Percentiles rank a stretch among this genome's conserved stretches.
These are phyloP conservation scores for Gymnothorax javanicus DNA, from an alignment of 2,797 vertebrate species.

Conservation along the genomic window DNA sequence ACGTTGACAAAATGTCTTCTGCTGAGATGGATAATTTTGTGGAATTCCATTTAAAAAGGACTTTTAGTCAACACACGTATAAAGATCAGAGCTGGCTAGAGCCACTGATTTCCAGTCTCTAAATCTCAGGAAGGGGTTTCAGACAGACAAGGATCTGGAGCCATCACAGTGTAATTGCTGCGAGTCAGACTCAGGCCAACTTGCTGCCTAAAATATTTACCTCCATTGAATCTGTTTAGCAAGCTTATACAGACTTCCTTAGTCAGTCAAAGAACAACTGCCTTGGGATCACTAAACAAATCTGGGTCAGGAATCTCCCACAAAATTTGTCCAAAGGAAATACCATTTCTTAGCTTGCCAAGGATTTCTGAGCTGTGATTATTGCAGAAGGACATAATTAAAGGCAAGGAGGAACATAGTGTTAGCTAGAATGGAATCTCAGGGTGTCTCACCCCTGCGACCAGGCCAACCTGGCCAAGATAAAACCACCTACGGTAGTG, in stretches of 20 bases:
- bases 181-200: background rate
- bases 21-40: background rate
- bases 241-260: background rate
- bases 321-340: background rate
- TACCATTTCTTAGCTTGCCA: background rate
- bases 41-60: slow-evolving; percentile 20
- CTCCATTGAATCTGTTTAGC: background rate
- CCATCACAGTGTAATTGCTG: slow-evolving; percentile 7
- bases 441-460: no score
- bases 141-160: slow-evolving; percentile 5
- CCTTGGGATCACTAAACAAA: background rate
- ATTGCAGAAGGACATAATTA: background rate
- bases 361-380: background rate
- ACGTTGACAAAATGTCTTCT: slow-evolving; percentile 5
- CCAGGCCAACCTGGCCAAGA: no score
- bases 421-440: no score
- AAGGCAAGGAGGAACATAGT: background rate
- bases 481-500: no score
- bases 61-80: slow-evolving; percentile 17
- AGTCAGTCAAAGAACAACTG: background rate
- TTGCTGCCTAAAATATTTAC: slow-evolving; percentile 4
- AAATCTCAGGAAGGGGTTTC: background rate
- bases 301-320: background rate
- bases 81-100: background rate
- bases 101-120: background rate